Evolutionary conservation across 2,113 vertebrate species (phyloP).

Genomic region (Myodes glareolus): DNA sequence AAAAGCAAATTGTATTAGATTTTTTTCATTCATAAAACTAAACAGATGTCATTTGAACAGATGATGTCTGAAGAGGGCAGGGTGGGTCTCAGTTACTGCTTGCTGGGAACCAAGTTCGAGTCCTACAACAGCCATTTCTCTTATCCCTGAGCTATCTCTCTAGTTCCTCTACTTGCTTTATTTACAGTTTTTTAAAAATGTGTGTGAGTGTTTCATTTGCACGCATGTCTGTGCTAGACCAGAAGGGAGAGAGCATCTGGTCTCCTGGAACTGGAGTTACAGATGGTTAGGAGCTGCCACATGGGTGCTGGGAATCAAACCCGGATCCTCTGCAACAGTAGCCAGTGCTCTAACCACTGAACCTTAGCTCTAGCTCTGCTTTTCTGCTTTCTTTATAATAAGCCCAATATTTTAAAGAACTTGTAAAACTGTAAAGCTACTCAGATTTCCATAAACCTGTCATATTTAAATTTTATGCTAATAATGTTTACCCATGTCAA

Average conservation of each 20-base stretch:
- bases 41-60: background rate
- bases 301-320: background rate
- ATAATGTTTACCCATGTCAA: background rate
- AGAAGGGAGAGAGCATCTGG: too few relatives aligned
- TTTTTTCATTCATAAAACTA: background rate
- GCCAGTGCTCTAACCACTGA: background rate
- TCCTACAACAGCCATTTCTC: too few relatives aligned
- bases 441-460: background rate
- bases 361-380: background rate
- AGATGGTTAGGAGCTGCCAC: too few relatives aligned
- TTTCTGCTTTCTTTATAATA: background rate
- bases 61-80: background rate
- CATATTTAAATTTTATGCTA: constrained; percentile 39
- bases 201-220: too few relatives aligned
- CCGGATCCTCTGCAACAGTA: background rate
- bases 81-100: background rate
- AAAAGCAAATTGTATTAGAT: background rate
- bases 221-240: too few relatives aligned
- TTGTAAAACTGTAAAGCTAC: background rate
- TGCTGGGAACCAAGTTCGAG: background rate
- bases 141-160: too few relatives aligned
- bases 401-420: background rate
- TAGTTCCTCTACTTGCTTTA: too few relatives aligned
- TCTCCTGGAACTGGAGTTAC: too few relatives aligned
- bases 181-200: too few relatives aligned